Conservation (phyloP, 2,888 invertebrate species). For the Andricus quercusramuli region DNA sequence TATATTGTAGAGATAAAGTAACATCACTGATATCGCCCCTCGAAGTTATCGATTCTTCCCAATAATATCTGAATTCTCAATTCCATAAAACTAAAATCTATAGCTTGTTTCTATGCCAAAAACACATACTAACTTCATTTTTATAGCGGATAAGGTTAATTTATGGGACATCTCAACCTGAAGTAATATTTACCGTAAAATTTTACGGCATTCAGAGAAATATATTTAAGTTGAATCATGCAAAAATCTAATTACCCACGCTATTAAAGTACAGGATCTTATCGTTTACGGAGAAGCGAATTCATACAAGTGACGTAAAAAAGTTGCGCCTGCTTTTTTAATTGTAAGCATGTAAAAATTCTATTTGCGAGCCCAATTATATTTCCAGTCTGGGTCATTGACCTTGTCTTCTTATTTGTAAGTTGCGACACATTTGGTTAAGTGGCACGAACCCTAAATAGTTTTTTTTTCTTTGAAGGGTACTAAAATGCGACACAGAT, state of each 20-base stretch:
- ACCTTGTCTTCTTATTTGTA: constrained; percentile 18
- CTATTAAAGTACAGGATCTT: not conserved
- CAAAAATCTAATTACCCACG: constrained; percentile 10
- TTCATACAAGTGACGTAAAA: constrained; percentile 7
- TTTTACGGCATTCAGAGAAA: constrained; percentile 19
- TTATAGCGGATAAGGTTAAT: not conserved
- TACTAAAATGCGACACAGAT: constrained; percentile 1
- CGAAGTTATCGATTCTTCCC: not conserved
- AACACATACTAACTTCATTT: not conserved
- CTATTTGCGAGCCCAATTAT: not conserved
- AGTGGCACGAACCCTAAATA: constrained; percentile 12
- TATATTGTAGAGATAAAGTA: constrained; percentile 9
- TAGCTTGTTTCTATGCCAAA: not conserved
- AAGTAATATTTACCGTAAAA: constrained; percentile 2
- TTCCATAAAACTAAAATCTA: not conserved
- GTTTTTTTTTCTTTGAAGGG: not conserved
- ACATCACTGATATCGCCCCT: not conserved
- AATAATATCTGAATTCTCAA: not conserved
- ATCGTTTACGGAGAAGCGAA: not conserved
- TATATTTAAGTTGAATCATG: constrained; percentile 18
- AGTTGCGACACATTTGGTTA: not conserved
- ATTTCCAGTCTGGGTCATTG: not conserved
- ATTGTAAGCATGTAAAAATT: constrained; percentile 20
- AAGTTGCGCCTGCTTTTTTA: not conserved
- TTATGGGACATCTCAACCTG: not conserved